phyloP scores from a whole-genome alignment of 1,140 invertebrate genomes.

The Archegozetes longisetosus region DNA sequence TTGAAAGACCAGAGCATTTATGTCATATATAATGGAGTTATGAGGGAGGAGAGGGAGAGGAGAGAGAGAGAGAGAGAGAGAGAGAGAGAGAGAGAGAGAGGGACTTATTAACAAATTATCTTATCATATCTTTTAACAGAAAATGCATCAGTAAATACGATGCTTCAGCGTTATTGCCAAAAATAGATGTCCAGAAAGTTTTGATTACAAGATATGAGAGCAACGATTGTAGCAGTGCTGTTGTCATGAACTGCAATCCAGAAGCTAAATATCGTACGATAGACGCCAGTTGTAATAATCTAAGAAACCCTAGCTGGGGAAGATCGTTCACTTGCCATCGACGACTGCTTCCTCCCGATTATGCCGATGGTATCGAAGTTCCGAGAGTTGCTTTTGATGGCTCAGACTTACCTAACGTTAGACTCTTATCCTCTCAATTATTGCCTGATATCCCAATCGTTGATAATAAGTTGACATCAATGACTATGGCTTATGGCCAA shows the following conservation, averaged over 20 bases:
- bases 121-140: no score
- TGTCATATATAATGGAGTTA: no score
- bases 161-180: not conserved
- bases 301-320: constrained; percentile 74
- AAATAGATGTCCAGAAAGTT: constrained; percentile 1
- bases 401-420: constrained; percentile 32
- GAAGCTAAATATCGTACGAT: constrained; percentile 46
- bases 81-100: no score
- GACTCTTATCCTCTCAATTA: constrained; percentile 33
- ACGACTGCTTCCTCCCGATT: constrained; percentile 42
- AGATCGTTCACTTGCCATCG: constrained; percentile 30
- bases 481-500: constrained; percentile 18
- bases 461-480: constrained; percentile 8
- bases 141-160: not conserved
- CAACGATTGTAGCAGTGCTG: not conserved
- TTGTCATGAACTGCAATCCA: not conserved
- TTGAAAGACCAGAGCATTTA: no score
- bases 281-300: constrained; percentile 79
- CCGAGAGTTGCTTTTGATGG: constrained; percentile 22
- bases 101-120: no score
- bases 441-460: constrained; percentile 15
- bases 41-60: no score
- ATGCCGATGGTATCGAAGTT: constrained; percentile 38
- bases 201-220: not conserved
- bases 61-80: no score